phyloP scores from a whole-genome alignment of 2,113 vertebrate genomes.

The Pygoscelis antarcticus region DNA sequence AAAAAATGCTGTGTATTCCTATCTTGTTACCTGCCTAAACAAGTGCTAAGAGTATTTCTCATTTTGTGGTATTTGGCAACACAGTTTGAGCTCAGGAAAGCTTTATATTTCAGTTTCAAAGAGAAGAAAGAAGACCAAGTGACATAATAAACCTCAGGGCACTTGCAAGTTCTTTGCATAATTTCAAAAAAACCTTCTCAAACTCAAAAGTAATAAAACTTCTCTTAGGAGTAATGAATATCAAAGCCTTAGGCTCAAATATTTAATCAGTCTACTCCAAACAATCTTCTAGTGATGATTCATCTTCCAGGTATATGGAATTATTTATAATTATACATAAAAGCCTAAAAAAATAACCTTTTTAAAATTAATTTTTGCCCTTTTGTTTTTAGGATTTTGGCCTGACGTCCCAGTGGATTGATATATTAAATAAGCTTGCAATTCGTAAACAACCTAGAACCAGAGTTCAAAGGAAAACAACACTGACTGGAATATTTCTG shows the following conservation, averaged over 20 bases:
- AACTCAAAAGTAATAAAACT: background rate
- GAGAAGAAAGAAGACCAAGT: background rate
- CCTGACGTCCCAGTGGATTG: background rate
- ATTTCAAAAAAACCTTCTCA: background rate
- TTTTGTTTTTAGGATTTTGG: background rate
- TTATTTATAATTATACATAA: background rate
- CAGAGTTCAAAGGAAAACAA: background rate
- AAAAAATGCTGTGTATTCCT: background rate
- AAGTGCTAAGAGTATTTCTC: background rate
- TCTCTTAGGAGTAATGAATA: background rate
- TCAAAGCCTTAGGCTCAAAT: background rate
- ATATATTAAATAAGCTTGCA: background rate
- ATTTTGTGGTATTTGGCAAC: background rate
- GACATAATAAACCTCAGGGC: background rate
- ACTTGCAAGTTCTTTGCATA: background rate
- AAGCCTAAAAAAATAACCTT: background rate
- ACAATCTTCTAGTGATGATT: background rate
- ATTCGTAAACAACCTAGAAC: background rate
- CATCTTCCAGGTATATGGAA: background rate
- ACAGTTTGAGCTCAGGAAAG: background rate
- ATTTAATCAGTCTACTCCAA: background rate
- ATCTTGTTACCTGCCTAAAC: background rate
- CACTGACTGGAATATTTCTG: background rate
- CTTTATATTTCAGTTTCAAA: background rate
- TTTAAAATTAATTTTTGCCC: background rate